Evolutionary conservation across 2,888 invertebrate species (phyloP).

Genomic region (Alviniconcha strummeri): DNA sequence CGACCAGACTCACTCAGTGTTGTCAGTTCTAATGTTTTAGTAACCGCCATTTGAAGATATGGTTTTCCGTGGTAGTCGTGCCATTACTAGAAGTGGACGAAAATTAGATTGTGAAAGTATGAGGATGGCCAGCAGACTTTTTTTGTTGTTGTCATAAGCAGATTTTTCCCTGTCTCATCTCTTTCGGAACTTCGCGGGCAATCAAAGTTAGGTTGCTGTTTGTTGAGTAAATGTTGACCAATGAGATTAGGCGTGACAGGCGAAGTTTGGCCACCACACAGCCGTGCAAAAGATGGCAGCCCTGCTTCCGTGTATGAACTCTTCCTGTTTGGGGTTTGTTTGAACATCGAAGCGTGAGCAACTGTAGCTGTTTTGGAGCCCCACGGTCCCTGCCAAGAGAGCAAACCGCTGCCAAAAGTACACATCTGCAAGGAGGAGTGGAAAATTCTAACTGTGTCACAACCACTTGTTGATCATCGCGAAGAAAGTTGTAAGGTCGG

Average conservation of each 20-base stretch:
- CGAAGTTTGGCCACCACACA: neutral
- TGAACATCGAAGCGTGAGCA: constrained; percentile 3
- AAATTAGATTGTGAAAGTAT: no score
- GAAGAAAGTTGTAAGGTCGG: constrained; percentile 24
- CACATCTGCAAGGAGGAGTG: neutral
- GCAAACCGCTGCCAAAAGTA: neutral
- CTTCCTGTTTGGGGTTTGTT: constrained; percentile 19
- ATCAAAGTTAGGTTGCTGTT: constrained; percentile 11
- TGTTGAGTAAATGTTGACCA: constrained; percentile 25
- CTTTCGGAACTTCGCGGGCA: constrained; percentile 13
- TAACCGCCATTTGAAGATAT: no score
- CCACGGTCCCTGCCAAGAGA: neutral
- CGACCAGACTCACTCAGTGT: no score
- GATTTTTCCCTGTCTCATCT: no score
- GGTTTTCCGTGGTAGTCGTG: no score
- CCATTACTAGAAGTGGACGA: no score
- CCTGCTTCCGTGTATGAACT: constrained; percentile 28
- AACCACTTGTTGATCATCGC: constrained; percentile 19
- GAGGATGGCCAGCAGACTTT: no score
- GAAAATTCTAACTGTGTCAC: neutral
- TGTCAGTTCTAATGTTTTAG: no score
- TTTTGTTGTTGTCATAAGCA: no score
- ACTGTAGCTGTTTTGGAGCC: neutral
- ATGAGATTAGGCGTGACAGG: constrained; percentile 34
- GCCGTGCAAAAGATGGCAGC: constrained; percentile 9